A percentile compares a stretch with the other conserved stretches of the same genome.
phyloP scores from a whole-genome alignment of 2,113 vertebrate genomes.

The Amblyornis subalaris region DNA sequence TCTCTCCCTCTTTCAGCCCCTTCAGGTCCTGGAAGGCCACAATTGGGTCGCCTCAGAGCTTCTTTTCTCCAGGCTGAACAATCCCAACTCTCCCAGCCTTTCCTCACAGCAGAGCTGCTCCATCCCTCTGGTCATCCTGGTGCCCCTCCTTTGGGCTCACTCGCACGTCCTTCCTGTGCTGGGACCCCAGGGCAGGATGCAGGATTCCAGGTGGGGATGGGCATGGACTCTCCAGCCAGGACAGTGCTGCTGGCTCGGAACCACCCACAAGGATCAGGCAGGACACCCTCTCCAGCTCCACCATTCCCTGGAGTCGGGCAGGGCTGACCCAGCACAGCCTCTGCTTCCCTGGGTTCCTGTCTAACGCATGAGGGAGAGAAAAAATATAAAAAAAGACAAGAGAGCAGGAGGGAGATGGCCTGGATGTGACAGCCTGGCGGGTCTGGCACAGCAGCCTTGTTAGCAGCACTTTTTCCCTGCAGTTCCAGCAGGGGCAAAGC shows the following conservation, averaged over 20 bases:
- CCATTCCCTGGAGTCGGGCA: accelerated
- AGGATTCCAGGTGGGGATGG: background rate
- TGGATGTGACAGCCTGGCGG: constrained; percentile 18
- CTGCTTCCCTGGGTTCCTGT: background rate
- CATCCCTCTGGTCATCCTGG: background rate
- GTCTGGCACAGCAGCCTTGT: background rate
- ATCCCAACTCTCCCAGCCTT: background rate
- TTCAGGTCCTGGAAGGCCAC: background rate
- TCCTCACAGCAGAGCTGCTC: background rate
- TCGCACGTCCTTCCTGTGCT: background rate
- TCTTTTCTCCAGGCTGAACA: background rate
- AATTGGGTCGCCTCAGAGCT: background rate
- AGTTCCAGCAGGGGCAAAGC: background rate
- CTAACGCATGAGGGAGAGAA: background rate
- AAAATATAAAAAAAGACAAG: no score
- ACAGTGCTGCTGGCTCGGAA: background rate
- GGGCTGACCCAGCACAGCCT: background rate
- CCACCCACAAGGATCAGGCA: accelerated
- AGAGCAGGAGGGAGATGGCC: background rate
- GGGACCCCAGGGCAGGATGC: background rate
- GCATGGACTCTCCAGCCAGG: accelerated
- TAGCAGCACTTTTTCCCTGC: background rate
- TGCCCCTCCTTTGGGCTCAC: background rate
- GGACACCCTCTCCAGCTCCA: accelerated
- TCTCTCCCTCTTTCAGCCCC: background rate